Evolutionary conservation across 2,888 invertebrate genomes (phyloP).

Genomic region (Pachycephus smyrnensis): DNA sequence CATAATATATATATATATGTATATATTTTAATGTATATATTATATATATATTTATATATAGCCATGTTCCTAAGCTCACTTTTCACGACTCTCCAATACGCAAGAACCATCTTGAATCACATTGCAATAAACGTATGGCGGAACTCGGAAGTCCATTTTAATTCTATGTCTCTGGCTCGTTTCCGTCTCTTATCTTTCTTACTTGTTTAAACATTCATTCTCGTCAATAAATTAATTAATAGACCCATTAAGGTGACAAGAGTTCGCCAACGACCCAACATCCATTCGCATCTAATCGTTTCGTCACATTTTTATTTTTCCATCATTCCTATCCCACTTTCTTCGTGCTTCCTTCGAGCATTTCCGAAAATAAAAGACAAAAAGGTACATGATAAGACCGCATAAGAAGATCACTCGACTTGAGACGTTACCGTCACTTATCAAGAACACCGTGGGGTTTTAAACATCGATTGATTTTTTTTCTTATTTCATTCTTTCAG

Average conservation of each 20-base stretch:
- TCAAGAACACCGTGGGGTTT: not conserved
- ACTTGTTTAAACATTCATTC: not conserved
- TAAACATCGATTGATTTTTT: not conserved
- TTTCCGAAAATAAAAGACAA: not conserved
- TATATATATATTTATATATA: not conserved
- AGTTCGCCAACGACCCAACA: not conserved
- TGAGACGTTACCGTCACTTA: constrained; percentile 16
- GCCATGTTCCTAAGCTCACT: constrained; percentile 6
- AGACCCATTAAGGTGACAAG: not conserved
- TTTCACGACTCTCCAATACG: not conserved
- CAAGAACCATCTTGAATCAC: constrained; percentile 7
- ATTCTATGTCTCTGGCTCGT: not conserved
- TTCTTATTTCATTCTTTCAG: constrained; percentile 10
- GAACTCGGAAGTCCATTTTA: not conserved
- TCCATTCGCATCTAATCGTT: not conserved
- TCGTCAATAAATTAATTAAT: not conserved
- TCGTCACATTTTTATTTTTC: not conserved
- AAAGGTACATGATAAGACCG: constrained; percentile 1
- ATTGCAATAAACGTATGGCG: not conserved
- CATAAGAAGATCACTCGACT: constrained; percentile 13
- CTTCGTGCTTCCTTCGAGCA: not conserved
- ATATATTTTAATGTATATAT: not conserved
- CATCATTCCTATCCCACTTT: not conserved
- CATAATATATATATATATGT: not conserved
- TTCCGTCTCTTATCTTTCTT: not conserved